Evolutionary conservation across 2,113 vertebrate species (phyloP), one percentile per base, ranked within the genome.

Genomic region (Pseudorhombus dupliciocellatus): DNA sequence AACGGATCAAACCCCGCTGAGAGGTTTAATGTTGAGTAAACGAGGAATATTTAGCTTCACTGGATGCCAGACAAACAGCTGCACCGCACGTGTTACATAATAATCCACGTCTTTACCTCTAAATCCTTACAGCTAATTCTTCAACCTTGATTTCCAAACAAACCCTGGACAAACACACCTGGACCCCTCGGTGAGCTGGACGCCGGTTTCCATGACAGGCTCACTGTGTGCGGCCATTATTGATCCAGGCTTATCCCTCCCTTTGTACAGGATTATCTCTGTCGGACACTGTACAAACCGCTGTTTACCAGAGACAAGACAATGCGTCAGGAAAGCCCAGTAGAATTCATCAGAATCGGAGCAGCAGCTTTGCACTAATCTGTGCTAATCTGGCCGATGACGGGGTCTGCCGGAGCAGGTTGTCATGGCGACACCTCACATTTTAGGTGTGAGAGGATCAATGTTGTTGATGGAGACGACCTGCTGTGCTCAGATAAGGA

Each of bases 201-300:
- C 57, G 61, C 72, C 75, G 56, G 64, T 26, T 21, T 53, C 58
- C 44, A 30, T 46, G 68, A 57, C 64, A 69, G 68, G 69, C 75
- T 62, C 75, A 24, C 51, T 22, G 21, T 72, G 77, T 81, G 53
- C 48, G 74, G 74, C 80, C 76, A 61, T 81, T 80, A 85, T 88
- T 81, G 88, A 88, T 85, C 83, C 50, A 70, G 64, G 22, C 73
- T 88, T 82, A 89, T 83, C 79, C 80, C 51, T 50, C 66, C 65
- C 67, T 14, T 25, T 70, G 73, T 68, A 54, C 52, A 66, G 83
- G 86, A 86, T 90, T 84, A 89, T 77, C 75, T 78, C 31, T 5
- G 28, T 34, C 40, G 37, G 62, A 82, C 64, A 74, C 66, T 63
- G 59, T 60, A 77, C 73, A 82, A 73, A 73, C 66, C 68, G 46